phyloP scores from a whole-genome alignment of 1,140 invertebrate species.

The Caenorhabditis latens region DNA sequence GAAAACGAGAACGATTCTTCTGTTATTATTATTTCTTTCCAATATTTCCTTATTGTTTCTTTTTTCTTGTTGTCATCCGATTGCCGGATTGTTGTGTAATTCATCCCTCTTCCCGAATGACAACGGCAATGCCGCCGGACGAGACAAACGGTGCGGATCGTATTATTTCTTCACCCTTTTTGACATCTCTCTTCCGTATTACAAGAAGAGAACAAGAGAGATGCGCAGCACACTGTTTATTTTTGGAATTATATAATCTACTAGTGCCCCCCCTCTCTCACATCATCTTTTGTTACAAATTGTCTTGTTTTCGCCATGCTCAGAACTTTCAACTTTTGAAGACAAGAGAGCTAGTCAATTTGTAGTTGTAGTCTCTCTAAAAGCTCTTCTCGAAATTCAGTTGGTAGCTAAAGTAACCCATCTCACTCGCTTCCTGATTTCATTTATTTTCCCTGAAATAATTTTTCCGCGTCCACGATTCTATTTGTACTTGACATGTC shows the following conservation, averaged over 20 bases:
- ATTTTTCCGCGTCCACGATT: neutral
- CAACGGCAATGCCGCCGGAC: slow-evolving; percentile 22
- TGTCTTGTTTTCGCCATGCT: slow-evolving; percentile 44
- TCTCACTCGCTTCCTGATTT: no score
- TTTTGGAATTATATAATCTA: slow-evolving; percentile 54
- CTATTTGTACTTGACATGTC: slow-evolving; percentile 35
- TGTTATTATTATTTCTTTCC: neutral
- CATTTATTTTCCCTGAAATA: neutral
- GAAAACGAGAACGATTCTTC: neutral
- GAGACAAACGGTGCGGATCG: neutral
- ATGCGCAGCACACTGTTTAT: slow-evolving; percentile 50
- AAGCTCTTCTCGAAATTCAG: no score
- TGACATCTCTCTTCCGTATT: slow-evolving; percentile 17
- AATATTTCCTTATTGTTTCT: slow-evolving; percentile 25
- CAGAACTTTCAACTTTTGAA: slow-evolving; percentile 4
- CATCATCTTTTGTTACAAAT: slow-evolving; percentile 52
- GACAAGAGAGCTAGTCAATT: no score
- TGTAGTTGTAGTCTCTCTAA: no score
- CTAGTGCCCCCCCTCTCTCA: neutral
- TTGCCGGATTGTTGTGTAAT: slow-evolving; percentile 39
- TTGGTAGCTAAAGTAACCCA: no score
- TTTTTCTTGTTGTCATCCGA: neutral
- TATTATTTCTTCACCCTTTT: slow-evolving; percentile 46
- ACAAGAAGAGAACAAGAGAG: slow-evolving; percentile 18
- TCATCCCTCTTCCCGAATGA: slow-evolving; percentile 3